A percentile compares a stretch with the other conserved stretches of the same genome.
phyloP scores from a whole-genome alignment of 2,113 vertebrate species.

The Sturnus vulgaris region DNA sequence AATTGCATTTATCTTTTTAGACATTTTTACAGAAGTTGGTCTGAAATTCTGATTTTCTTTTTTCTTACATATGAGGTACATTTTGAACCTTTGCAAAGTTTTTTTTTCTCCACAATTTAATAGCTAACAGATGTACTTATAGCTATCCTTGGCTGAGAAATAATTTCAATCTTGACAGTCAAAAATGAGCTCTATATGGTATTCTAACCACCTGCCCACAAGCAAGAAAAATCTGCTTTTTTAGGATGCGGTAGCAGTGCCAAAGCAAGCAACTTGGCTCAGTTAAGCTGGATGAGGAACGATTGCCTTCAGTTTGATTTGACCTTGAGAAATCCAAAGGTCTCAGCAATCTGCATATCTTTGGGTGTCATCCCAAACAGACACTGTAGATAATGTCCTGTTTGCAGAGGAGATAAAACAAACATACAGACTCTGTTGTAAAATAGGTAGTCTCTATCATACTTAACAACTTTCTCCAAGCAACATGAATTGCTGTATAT shows the following conservation, averaged over 20 bases:
- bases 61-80: background rate
- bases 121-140: constrained; percentile 71
- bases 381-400: background rate
- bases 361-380: background rate
- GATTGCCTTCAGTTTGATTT: constrained; percentile 55
- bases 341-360: constrained; percentile 7
- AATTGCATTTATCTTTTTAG: background rate
- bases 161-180: constrained; percentile 70
- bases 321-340: constrained; percentile 66
- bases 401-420: background rate
- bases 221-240: constrained; percentile 63
- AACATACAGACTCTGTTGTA: background rate
- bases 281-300: constrained; percentile 52
- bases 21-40: background rate
- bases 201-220: constrained; percentile 66
- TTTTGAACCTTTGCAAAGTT: constrained; percentile 13
- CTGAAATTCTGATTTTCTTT: background rate
- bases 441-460: background rate
- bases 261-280: constrained; percentile 62
- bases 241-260: constrained; percentile 47
- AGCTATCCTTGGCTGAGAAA: constrained; percentile 64
- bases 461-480: background rate
- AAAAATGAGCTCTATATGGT: constrained; percentile 70
- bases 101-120: constrained; percentile 59
- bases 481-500: background rate